Evolutionary conservation across 2,113 vertebrate species (phyloP).

Genomic region (Eurystomus gularis): DNA sequence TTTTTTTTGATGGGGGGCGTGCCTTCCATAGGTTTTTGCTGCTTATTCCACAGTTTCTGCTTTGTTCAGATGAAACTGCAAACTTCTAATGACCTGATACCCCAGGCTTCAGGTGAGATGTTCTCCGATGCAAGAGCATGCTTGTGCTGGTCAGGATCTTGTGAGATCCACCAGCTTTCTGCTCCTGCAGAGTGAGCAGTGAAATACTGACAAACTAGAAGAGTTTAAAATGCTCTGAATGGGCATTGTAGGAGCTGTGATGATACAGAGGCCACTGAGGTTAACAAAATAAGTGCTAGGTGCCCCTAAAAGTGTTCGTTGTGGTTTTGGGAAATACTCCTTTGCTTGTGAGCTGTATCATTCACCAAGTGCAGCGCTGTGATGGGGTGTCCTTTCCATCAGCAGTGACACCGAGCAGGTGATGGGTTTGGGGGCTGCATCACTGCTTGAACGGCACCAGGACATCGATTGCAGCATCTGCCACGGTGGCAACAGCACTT

Average conservation of each 20-base stretch:
- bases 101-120: neutral
- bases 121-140: too few species aligned
- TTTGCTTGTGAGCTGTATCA: neutral
- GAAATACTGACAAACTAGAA: neutral
- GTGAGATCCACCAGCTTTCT: neutral
- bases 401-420: neutral
- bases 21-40: neutral
- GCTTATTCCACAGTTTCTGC: neutral
- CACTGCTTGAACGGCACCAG: neutral
- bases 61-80: neutral
- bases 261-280: neutral
- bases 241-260: neutral
- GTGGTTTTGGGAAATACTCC: neutral
- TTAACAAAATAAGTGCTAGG: neutral
- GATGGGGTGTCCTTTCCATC: neutral
- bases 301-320: neutral
- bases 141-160: neutral
- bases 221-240: neutral
- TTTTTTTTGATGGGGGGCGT: too few species aligned
- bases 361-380: neutral
- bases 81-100: neutral
- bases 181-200: neutral
- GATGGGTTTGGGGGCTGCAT: rapidly evolving
- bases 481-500: neutral
- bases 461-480: neutral